Evolutionary conservation across 92 coral and sea anemone species (phyloP), one percentile per base, ranked within the genome.

Genomic region (Porites rus): DNA sequence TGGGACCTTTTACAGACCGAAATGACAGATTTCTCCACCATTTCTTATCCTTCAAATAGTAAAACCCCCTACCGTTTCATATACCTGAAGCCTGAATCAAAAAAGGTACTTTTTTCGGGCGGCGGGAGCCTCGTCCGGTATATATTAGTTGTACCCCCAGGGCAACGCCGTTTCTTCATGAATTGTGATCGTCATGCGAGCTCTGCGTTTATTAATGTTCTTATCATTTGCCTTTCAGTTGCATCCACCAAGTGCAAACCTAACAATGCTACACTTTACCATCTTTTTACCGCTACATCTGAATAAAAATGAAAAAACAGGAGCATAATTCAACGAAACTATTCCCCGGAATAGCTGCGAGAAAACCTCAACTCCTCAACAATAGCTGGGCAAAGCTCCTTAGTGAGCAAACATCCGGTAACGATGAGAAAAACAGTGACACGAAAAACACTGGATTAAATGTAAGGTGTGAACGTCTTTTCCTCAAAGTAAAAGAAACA

Each of bases 341-440:
- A 19, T 53, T 80, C 43, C 84, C 84, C 11, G 64, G 53, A 38
- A 80, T 68, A 80, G 17, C 84, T 19, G 6, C 25, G 22, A 69
- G 65, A 5, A 80, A 80, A 18, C 84, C 84, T 17, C 74, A 68
- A 53, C 75, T 80, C 11, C 74, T 64, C 7, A 51, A 65, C 70
- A 68, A 21, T 51, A 80, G 84, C 21, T 80, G 84, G 75, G 84
- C 84, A 66, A 80, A 80, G 43, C 75, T 67, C 65, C 63, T 80
- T 14, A 51, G 75, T 80, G 75, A 80, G 19, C 20, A 68, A 17
- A 67, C 14, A 80, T 52, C 24, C 1, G 38, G 20, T 0, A 63
- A 63, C n/a, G 20, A 7, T 21, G 28, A 19, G 1, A 21, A 52
- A 67, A 31, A 69, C 22, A 13, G 5, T 8, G 19, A 56, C 16